Evolutionary conservation across 2,797 vertebrate genomes (phyloP).

Genomic region (Cirrhinus molitorella): DNA sequence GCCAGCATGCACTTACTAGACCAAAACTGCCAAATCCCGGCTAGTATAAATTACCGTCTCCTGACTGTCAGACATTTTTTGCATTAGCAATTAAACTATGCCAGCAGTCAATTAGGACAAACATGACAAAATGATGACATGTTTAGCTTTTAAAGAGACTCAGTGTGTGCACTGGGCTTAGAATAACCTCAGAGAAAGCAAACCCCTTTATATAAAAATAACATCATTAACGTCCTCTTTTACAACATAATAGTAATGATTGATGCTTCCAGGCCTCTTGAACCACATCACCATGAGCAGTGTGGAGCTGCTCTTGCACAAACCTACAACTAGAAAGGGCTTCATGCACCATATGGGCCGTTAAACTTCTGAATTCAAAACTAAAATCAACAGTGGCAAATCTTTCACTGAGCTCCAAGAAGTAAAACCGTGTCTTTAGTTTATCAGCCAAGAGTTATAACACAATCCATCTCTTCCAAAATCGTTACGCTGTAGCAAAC

Average conservation of each 20-base stretch:
- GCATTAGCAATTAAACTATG: conserved; percentile 4
- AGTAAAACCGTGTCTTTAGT: neutral
- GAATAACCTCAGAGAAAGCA: neutral
- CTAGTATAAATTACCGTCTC: conserved; percentile 9
- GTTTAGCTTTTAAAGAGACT: conserved; percentile 10
- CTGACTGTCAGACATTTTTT: conserved; percentile 2
- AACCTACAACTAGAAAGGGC: neutral
- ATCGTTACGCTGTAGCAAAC: neutral
- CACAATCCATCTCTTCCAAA: neutral
- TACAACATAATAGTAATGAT: conserved; percentile 14
- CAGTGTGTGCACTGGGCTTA: neutral
- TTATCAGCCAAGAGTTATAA: conserved; percentile 30
- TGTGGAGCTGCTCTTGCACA: neutral
- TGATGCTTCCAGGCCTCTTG: neutral
- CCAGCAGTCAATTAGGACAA: neutral
- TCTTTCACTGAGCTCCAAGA: conserved; percentile 29
- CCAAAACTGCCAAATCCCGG: neutral
- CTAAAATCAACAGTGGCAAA: conserved; percentile 27
- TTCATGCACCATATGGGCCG: neutral
- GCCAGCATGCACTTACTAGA: neutral
- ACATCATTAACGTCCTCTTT: conserved; percentile 20
- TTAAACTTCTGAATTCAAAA: conserved; percentile 28
- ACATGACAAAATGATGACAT: conserved; percentile 16
- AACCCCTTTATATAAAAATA: conserved; percentile 33
- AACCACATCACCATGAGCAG: neutral